Percentiles rank a stretch among this genome's conserved stretches.
These are phyloP conservation scores for Xenopus laevis DNA, from an alignment of 2,113 vertebrate genomes.

Conservation along the genomic window DNA sequence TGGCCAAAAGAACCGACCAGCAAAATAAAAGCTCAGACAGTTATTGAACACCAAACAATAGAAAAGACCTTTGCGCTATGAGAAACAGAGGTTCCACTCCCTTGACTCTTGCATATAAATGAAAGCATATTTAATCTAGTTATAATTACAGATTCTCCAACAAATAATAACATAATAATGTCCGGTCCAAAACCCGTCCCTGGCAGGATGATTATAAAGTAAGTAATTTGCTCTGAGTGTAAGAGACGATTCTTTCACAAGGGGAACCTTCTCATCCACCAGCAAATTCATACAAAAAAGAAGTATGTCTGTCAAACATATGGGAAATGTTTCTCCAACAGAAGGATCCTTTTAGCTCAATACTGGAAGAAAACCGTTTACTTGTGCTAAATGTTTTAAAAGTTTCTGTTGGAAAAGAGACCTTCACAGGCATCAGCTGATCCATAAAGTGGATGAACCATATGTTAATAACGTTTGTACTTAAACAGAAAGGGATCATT, in stretches of 20 bases:
- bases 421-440: not conserved
- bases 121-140: no score
- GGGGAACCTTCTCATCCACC: conserved; percentile 57
- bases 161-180: no score
- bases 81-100: no score
- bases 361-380: not conserved
- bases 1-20: no score
- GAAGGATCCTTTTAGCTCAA: not conserved
- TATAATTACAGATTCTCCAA: no score
- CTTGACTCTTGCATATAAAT: no score
- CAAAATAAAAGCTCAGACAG: no score
- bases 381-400: not conserved
- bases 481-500: conserved; percentile 48
- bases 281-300: conserved; percentile 52
- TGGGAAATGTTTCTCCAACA: not conserved
- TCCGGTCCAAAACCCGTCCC: no score
- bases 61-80: no score
- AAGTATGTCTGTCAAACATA: not conserved
- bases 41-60: no score
- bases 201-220: conserved; percentile 32
- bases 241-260: conserved; percentile 58
- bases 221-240: conserved; percentile 54
- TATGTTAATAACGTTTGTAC: not conserved
- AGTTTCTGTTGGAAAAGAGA: not conserved
- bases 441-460: not conserved